Percentiles rank a stretch among this genome's conserved stretches.
Conservation (phyloP, 2,888 invertebrate species). For the Priapulus caudatus region DNA sequence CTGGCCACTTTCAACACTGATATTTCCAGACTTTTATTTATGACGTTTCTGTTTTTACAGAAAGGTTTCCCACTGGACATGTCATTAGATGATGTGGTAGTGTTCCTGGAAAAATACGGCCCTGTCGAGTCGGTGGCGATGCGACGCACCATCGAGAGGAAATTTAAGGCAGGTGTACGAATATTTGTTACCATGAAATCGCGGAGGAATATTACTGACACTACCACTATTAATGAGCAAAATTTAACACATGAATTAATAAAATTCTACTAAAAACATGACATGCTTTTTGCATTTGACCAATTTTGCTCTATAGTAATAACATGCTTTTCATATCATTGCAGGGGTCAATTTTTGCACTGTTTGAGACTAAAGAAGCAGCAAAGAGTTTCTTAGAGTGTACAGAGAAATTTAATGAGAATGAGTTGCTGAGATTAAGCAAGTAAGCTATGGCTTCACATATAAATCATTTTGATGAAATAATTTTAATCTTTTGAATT, state of each 20-base stretch:
- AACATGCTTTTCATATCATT: constrained; percentile 20
- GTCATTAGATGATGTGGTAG: constrained; percentile 32
- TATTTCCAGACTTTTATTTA: no score
- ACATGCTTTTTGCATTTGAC: no score
- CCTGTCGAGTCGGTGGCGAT: constrained; percentile 26
- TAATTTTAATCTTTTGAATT: no score
- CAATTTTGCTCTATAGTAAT: constrained; percentile 2
- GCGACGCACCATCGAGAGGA: constrained; percentile 18
- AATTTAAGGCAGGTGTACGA: constrained; percentile 22
- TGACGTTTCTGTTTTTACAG: constrained; percentile 24
- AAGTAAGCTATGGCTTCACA: no score
- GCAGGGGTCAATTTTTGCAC: constrained; percentile 79
- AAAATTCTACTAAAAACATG: no score
- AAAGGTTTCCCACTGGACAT: constrained; percentile 36
- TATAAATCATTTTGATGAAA: no score
- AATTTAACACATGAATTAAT: no score
- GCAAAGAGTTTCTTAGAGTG: constrained; percentile 64
- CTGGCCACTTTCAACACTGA: no score
- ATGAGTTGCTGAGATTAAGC: constrained; percentile 26
- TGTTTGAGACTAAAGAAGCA: constrained; percentile 66
- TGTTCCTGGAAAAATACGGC: constrained; percentile 35
- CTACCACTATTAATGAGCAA: no score
- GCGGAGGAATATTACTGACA: constrained; percentile 9
- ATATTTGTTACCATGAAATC: constrained; percentile 9
- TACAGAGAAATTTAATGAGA: constrained; percentile 49